Conservation (phyloP, 2,113 vertebrate species). For the Piaya cayana region DNA sequence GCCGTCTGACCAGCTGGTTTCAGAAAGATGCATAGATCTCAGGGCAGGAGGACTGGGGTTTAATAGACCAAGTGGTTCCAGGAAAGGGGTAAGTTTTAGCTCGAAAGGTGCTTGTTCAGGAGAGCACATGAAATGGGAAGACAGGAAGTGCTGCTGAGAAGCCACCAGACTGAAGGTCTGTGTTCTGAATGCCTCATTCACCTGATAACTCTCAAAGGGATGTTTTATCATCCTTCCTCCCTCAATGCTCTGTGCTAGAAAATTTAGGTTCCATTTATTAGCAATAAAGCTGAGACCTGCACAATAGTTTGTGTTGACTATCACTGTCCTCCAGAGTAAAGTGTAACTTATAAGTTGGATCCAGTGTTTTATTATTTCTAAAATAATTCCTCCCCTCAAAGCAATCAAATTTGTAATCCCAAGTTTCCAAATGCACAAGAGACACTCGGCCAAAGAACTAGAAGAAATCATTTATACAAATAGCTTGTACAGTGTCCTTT, state of each 20-base stretch:
- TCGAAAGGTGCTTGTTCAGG: not conserved
- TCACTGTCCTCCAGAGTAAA: not conserved
- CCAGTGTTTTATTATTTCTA: not conserved
- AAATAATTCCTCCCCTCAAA: not conserved
- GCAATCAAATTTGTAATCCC: accelerated
- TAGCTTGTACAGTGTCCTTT: not conserved
- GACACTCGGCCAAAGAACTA: not conserved
- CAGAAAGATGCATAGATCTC: not conserved
- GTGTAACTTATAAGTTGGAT: accelerated
- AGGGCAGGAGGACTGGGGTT: not conserved
- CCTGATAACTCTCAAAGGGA: not conserved
- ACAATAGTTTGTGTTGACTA: not conserved
- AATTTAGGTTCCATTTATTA: not conserved
- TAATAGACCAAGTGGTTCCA: not conserved
- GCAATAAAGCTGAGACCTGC: not conserved
- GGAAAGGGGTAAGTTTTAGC: not conserved
- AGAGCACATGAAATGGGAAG: accelerated
- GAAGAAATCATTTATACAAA: conserved; percentile 45
- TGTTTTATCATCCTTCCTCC: not conserved
- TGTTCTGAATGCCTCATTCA: not conserved
- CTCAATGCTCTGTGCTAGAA: not conserved
- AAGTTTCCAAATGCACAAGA: not conserved
- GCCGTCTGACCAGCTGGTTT: not conserved
- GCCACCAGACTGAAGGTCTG: not conserved
- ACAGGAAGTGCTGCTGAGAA: not conserved